Evolutionary conservation across 2,888 invertebrate genomes (phyloP).

Genomic region (Exocentrus adspersus): DNA sequence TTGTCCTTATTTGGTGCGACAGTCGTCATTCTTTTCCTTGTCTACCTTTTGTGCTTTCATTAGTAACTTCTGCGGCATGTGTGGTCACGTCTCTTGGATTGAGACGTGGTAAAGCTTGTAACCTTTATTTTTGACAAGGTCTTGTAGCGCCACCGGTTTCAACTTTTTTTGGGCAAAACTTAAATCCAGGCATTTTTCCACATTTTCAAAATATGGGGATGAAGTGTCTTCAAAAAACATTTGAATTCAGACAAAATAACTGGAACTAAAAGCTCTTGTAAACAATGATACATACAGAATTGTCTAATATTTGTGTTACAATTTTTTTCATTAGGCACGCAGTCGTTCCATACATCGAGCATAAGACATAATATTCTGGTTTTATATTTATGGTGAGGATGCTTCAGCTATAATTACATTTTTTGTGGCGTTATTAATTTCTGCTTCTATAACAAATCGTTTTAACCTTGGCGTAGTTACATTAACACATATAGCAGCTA

Average conservation of each 20-base stretch:
- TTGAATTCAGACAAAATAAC: not conserved
- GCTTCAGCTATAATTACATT: not conserved
- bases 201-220: not conserved
- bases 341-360: too few species aligned
- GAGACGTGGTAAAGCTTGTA: slow-evolving; percentile 8
- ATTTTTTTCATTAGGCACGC: too few species aligned
- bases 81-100: not conserved
- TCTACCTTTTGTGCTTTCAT: slow-evolving; percentile 9
- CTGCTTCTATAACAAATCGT: slow-evolving; percentile 6
- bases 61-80: not conserved
- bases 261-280: too few species aligned
- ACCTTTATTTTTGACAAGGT: slow-evolving; percentile 15
- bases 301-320: too few species aligned
- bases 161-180: too few species aligned
- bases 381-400: not conserved
- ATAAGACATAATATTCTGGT: too few species aligned
- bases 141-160: slow-evolving; percentile 20
- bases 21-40: slow-evolving; percentile 18
- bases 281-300: too few species aligned
- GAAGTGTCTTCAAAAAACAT: not conserved
- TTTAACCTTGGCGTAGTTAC: slow-evolving; percentile 2
- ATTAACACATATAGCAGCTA: slow-evolving; percentile 5
- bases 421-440: slow-evolving; percentile 13
- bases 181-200: too few species aligned
- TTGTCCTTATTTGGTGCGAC: slow-evolving; percentile 4